These are phyloP conservation scores for Volucella inanis DNA, from an alignment of 2,888 invertebrate genomes.

Conservation along the genomic window DNA sequence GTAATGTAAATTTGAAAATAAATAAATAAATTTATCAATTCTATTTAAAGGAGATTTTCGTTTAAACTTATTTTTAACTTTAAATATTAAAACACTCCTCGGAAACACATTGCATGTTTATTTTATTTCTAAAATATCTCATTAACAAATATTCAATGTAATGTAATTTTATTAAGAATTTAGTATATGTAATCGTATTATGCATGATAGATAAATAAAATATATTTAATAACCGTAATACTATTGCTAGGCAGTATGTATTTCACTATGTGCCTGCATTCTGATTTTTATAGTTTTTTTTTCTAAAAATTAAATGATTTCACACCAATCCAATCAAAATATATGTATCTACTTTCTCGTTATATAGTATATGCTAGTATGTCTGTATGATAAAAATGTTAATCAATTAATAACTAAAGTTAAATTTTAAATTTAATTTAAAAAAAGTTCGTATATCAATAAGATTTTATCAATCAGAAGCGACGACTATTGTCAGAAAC, in stretches of 20 bases:
- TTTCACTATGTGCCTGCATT: conserved; percentile 15
- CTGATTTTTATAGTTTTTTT: neutral
- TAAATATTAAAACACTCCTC: neutral
- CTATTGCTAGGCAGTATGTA: conserved; percentile 55
- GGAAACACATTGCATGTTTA: conserved; percentile 34
- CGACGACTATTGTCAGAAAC: conserved; percentile 89
- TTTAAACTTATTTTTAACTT: too few species aligned
- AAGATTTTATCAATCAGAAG: conserved; percentile 71
- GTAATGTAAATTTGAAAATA: too few species aligned
- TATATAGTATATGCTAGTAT: neutral
- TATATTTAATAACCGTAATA: conserved; percentile 65
- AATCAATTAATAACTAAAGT: conserved; percentile 32
- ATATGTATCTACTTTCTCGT: conserved; percentile 20
- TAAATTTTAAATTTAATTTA: conserved; percentile 37
- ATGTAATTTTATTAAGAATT: conserved; percentile 17
- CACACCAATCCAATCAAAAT: conserved; percentile 52
- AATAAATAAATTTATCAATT: too few species aligned
- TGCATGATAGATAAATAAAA: conserved; percentile 53
- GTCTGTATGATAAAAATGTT: conserved; percentile 11
- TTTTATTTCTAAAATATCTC: conserved; percentile 1
- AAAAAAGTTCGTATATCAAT: conserved; percentile 41
- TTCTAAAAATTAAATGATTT: conserved; percentile 30
- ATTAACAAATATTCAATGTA: conserved; percentile 28
- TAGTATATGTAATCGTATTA: conserved; percentile 17
- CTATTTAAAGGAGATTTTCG: too few species aligned